Conservation (phyloP, 2,888 invertebrate species). For the Ctenicera cuprea region DNA sequence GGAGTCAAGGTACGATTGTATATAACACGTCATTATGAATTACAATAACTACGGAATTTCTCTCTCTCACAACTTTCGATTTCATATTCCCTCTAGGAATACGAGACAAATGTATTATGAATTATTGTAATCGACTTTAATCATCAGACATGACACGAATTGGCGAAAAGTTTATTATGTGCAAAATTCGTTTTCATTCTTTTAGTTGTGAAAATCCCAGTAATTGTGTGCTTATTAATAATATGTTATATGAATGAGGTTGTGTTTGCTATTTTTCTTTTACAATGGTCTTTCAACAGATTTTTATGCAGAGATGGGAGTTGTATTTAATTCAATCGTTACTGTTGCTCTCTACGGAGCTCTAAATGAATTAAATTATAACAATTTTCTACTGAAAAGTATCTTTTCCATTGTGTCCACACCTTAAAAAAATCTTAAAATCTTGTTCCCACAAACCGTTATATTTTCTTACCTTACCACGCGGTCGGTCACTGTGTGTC, state of each 20-base stretch:
- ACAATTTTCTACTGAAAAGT: too few species aligned
- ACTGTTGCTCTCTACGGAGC: too few species aligned
- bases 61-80: slow-evolving; percentile 39
- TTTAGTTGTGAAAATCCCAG: slow-evolving; percentile 8
- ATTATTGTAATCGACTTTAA: slow-evolving; percentile 21
- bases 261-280: not conserved
- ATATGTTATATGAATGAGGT: not conserved
- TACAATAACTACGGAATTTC: slow-evolving; percentile 36
- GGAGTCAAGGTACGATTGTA: slow-evolving; percentile 44
- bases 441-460: too few species aligned
- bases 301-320: too few species aligned
- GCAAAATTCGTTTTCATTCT: slow-evolving; percentile 10
- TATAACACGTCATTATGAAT: slow-evolving; percentile 33
- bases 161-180: slow-evolving; percentile 8
- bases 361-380: too few species aligned
- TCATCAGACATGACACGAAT: slow-evolving; percentile 23
- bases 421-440: too few species aligned
- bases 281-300: too few species aligned
- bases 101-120: slow-evolving; percentile 4
- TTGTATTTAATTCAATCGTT: too few species aligned
- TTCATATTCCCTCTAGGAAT: slow-evolving; percentile 23
- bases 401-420: too few species aligned
- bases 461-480: too few species aligned
- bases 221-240: not conserved
- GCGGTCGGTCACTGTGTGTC: too few species aligned